These are phyloP conservation scores for Ophiothrix spiculata DNA, from an alignment of 35 echinoderm and acorn worm species.

Conservation along the genomic window DNA sequence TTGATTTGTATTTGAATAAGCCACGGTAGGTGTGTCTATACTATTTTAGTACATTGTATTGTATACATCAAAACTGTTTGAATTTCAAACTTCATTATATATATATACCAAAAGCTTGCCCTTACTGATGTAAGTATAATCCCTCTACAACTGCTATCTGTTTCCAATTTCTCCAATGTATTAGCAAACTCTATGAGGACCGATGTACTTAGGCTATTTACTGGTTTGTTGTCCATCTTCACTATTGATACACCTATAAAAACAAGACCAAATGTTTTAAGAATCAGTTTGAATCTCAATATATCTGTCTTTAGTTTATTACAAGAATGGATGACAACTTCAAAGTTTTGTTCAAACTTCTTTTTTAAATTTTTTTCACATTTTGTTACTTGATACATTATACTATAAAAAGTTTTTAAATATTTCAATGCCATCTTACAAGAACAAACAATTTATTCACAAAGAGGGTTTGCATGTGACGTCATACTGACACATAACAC, in stretches of 20 bases:
- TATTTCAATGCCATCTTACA: not conserved
- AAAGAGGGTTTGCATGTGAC: too few species aligned
- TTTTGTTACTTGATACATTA: not conserved
- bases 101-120: too few species aligned
- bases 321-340: not conserved
- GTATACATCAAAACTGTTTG: too few species aligned
- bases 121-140: slow-evolving; percentile 71
- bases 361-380: not conserved
- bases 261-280: not conserved
- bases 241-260: slow-evolving; percentile 38
- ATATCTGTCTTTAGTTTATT: too few species aligned
- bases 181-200: slow-evolving; percentile 47
- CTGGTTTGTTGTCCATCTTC: slow-evolving; percentile 48
- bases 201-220: slow-evolving; percentile 57
- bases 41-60: too few species aligned
- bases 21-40: too few species aligned
- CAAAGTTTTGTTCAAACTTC: not conserved
- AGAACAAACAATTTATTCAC: too few species aligned
- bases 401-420: not conserved
- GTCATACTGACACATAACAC: too few species aligned
- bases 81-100: too few species aligned
- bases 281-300: too few species aligned
- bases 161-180: slow-evolving; percentile 53
- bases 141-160: slow-evolving; percentile 36
- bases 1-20: too few species aligned